Percentiles rank a stretch among this genome's conserved stretches.
Conservation (phyloP, 2,888 invertebrate species). For the Caenorhabditis imperialis region DNA sequence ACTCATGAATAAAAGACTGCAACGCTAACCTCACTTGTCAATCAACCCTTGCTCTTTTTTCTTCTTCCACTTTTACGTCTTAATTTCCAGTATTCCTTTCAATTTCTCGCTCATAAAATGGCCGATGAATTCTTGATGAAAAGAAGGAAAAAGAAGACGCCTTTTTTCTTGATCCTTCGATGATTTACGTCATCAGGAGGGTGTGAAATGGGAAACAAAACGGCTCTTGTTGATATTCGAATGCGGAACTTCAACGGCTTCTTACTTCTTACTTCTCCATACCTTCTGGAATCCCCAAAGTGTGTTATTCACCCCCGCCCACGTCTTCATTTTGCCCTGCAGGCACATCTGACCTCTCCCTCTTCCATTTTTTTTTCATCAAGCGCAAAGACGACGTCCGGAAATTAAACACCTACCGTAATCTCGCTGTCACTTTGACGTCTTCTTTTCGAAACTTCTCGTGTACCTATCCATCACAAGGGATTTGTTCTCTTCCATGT, state of each 20-base stretch:
- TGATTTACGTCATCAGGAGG: constrained; percentile 33
- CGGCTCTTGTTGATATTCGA: too few species aligned
- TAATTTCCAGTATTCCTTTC: background rate
- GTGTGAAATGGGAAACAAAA: too few species aligned
- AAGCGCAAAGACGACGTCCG: too few species aligned
- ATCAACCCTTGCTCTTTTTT: too few species aligned
- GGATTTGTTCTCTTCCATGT: constrained; percentile 40
- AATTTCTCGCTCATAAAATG: constrained; percentile 9
- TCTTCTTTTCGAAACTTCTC: background rate
- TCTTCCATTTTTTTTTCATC: constrained; percentile 14
- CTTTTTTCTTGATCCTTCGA: constrained; percentile 30
- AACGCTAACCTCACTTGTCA: too few species aligned
- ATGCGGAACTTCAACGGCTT: too few species aligned
- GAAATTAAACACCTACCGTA: too few species aligned
- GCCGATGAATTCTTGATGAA: constrained; percentile 27
- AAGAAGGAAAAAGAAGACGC: constrained; percentile 9
- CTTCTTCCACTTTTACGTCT: too few species aligned
- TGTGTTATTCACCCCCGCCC: constrained; percentile 13
- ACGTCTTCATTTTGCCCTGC: constrained; percentile 15
- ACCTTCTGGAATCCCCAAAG: background rate
- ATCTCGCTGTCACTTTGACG: too few species aligned
- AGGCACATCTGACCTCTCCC: constrained; percentile 33
- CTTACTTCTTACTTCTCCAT: too few species aligned
- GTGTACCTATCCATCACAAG: constrained; percentile 44
- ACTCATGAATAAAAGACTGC: too few species aligned